Base-by-base conservation (phyloP, 2,888 invertebrate species). In the Salpingus planirostris region DNA sequence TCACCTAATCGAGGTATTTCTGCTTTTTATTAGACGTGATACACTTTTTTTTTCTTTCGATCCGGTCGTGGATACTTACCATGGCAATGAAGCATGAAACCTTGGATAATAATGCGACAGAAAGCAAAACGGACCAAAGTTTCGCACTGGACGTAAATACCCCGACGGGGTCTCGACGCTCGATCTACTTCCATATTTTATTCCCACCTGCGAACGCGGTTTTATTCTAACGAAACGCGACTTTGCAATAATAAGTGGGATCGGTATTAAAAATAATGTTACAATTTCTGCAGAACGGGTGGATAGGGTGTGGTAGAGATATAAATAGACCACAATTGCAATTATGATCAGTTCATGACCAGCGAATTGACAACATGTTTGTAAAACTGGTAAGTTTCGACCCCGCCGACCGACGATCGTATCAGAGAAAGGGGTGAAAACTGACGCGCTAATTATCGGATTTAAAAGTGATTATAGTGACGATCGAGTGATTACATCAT, bases 1-100 rank as follows among this genome's bases (percentile, higher is more conserved):
- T 62, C 62, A 58, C 63, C 63, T 62, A 60, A 40, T 43, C 42
- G 43, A 59, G 59, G 59, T 53, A 63, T 62, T 59, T 57, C 53
- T 47, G 44, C 47, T 55, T 54, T 54, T 59, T 57, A 47, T 48
- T 40, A 31, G 42, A 41, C 44, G n/a, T n/a, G n/a, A 46, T 52
- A 52, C 45, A 42, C 43, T 47, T 47, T 48, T 47, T 40, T 47
- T 54, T 57, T 57, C 55, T 56, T 50, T 46, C 22, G 21, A 28
- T 14, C 27, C 24, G 31, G 24, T 31, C n/a, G n/a, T 54, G 57
- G 60, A 59, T 60, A 59, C 57, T 60, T 57, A 54, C 60, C 61
- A 54, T 63, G 62, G 60, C 61, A 63, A 62, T 63, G 63, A 60
- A 56, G 59, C 52, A 47, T 42, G 37, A 33, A 57, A 57, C 60